phyloP scores from a whole-genome alignment of 1,140 invertebrate species.

The Euwallacea similis region DNA sequence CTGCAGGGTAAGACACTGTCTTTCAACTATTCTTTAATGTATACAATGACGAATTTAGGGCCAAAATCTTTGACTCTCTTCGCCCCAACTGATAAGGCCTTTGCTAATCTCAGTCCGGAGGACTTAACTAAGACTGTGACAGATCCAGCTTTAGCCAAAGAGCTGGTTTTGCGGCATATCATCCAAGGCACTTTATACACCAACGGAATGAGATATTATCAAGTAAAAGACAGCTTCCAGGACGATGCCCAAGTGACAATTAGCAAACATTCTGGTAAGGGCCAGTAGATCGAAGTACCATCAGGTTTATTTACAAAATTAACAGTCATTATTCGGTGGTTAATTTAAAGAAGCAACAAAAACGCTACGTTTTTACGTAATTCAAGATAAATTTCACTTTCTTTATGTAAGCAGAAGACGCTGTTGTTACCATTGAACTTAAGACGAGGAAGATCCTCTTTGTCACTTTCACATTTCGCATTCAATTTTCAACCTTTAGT shows the following conservation, averaged over 20 bases:
- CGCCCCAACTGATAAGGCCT: conserved; percentile 80
- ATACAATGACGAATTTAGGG: conserved; percentile 54
- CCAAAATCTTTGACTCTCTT: conserved; percentile 83
- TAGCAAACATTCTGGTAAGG: conserved; percentile 75
- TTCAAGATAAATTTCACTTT: neutral
- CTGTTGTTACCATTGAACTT: neutral
- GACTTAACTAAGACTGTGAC: conserved; percentile 64
- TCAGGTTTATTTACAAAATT: too few relatives aligned
- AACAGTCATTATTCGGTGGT: too few relatives aligned
- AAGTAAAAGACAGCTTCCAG: conserved; percentile 74
- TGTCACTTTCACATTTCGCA: too few relatives aligned
- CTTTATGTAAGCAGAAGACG: neutral
- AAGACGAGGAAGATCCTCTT: neutral
- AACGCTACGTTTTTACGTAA: neutral
- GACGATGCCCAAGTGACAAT: conserved; percentile 66
- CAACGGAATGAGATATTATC: conserved; percentile 82
- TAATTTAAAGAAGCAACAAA: too few relatives aligned
- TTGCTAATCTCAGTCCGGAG: conserved; percentile 64
- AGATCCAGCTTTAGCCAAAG: conserved; percentile 66
- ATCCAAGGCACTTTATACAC: conserved; percentile 77
- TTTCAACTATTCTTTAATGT: too few relatives aligned
- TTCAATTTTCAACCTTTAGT: too few relatives aligned
- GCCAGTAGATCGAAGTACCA: neutral
- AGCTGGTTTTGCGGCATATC: conserved; percentile 77
- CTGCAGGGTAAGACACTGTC: conserved; percentile 62